Evolutionary conservation across 2,888 invertebrate genomes (phyloP).

Genomic region (Diachrysia chrysitis): DNA sequence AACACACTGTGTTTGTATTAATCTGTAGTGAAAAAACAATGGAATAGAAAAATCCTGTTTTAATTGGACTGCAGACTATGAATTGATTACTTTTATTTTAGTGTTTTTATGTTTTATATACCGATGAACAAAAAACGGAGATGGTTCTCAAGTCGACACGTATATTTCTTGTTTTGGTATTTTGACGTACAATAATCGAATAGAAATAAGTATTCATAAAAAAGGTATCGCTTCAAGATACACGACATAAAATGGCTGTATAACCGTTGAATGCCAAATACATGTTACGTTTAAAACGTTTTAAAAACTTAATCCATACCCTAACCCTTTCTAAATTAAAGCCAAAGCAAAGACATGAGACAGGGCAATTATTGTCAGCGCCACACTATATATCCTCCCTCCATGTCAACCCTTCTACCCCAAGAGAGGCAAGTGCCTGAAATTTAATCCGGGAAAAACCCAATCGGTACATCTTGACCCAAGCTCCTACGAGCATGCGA

Average conservation of each 20-base stretch:
- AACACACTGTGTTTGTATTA: slow-evolving; percentile 39
- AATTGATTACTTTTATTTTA: not conserved
- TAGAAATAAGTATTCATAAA: too few relatives aligned
- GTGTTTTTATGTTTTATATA: not conserved
- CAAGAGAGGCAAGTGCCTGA: slow-evolving; percentile 49
- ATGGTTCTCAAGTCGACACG: too few relatives aligned
- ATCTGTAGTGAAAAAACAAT: slow-evolving; percentile 43
- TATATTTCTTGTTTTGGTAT: too few relatives aligned
- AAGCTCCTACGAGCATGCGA: slow-evolving; percentile 58
- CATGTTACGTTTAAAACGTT: not conserved
- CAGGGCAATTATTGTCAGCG: slow-evolving; percentile 44
- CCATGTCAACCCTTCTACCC: slow-evolving; percentile 49
- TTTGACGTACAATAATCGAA: too few relatives aligned
- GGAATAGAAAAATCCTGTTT: slow-evolving; percentile 33
- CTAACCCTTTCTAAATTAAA: slow-evolving; percentile 25
- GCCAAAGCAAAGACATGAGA: slow-evolving; percentile 29
- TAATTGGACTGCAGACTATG: slow-evolving; percentile 31
- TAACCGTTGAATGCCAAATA: not conserved
- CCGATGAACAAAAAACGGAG: too few relatives aligned
- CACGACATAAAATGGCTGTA: not conserved
- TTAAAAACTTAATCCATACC: slow-evolving; percentile 28
- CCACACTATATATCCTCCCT: slow-evolving; percentile 31
- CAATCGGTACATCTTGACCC: slow-evolving; percentile 61
- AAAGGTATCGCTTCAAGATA: too few relatives aligned
- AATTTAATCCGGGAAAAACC: slow-evolving; percentile 63